These are phyloP conservation scores for Pristionchus mayeri DNA, from an alignment of 2,888 invertebrate genomes.

Conservation along the genomic window DNA sequence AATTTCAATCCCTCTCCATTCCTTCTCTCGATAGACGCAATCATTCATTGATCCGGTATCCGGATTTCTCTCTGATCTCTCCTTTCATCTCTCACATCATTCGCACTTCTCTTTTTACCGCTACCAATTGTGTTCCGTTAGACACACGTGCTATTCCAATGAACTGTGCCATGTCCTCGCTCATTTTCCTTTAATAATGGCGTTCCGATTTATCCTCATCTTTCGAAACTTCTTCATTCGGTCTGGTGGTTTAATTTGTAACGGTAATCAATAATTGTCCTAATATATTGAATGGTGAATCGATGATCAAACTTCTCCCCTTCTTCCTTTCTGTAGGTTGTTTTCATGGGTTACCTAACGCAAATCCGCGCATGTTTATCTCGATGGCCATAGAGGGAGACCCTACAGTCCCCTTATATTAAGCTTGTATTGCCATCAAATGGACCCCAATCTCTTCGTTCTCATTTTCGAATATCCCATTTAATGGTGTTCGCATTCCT, in stretches of 20 bases:
- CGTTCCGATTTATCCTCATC: too few species aligned
- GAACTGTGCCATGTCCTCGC: too few species aligned
- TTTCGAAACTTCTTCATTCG: too few species aligned
- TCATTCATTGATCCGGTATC: neutral
- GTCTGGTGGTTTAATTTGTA: too few species aligned
- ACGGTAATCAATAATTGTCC: too few species aligned
- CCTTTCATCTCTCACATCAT: slow-evolving; percentile 15
- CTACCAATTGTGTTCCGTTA: slow-evolving; percentile 33
- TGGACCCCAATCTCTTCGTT: neutral
- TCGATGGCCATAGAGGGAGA: neutral
- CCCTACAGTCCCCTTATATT: neutral
- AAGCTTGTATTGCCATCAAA: neutral
- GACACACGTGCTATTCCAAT: slow-evolving; percentile 26
- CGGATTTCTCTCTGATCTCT: slow-evolving; percentile 17
- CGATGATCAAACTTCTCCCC: neutral
- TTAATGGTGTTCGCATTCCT: too few species aligned
- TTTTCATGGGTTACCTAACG: slow-evolving; percentile 13
- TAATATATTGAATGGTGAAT: too few species aligned
- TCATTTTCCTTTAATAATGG: too few species aligned
- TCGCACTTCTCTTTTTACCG: slow-evolving; percentile 1
- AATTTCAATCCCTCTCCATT: neutral
- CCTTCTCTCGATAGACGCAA: neutral
- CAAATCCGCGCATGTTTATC: slow-evolving; percentile 19
- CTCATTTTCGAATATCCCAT: too few species aligned
- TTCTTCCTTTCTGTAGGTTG: neutral